These are phyloP conservation scores for Papilio polytes DNA, from an alignment of 1,140 invertebrate species.

Conservation along the genomic window DNA sequence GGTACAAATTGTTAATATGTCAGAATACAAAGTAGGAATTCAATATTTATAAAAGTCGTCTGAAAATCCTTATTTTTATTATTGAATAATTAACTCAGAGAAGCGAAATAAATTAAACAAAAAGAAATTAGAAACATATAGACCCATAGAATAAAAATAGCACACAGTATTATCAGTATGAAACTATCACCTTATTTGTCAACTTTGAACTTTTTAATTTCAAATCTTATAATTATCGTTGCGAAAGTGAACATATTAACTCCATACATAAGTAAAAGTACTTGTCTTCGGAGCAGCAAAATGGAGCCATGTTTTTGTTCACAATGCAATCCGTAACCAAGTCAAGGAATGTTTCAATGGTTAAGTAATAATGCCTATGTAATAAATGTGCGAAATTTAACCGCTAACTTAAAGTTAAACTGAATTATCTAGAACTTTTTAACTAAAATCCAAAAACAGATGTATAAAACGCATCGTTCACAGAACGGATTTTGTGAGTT, in stretches of 20 bases:
- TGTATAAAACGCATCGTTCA: constrained; percentile 78
- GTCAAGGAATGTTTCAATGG: constrained; percentile 82
- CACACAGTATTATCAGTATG: constrained; percentile 76
- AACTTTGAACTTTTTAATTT: constrained; percentile 81
- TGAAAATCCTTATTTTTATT: constrained; percentile 77
- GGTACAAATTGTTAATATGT: constrained; percentile 65
- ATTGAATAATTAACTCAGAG: constrained; percentile 67
- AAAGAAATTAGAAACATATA: constrained; percentile 74
- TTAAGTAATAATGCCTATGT: constrained; percentile 83
- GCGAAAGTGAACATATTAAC: constrained; percentile 60
- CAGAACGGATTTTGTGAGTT: constrained; percentile 78
- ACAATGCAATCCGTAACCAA: constrained; percentile 74
- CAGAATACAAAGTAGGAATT: constrained; percentile 71
- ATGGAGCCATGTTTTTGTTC: constrained; percentile 42
- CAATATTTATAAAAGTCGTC: constrained; percentile 62
- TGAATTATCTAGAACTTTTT: constrained; percentile 71
- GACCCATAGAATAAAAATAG: constrained; percentile 78
- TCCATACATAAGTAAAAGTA: constrained; percentile 29
- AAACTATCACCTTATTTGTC: constrained; percentile 79
- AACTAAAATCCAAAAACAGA: constrained; percentile 77
- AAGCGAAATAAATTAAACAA: constrained; percentile 80
- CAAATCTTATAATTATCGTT: constrained; percentile 76
- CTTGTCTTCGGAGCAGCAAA: not conserved
- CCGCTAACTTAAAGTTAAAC: constrained; percentile 83
- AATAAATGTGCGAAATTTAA: constrained; percentile 80